phyloP scores from a whole-genome alignment of 2,113 vertebrate species.

The Donacobius atricapilla region DNA sequence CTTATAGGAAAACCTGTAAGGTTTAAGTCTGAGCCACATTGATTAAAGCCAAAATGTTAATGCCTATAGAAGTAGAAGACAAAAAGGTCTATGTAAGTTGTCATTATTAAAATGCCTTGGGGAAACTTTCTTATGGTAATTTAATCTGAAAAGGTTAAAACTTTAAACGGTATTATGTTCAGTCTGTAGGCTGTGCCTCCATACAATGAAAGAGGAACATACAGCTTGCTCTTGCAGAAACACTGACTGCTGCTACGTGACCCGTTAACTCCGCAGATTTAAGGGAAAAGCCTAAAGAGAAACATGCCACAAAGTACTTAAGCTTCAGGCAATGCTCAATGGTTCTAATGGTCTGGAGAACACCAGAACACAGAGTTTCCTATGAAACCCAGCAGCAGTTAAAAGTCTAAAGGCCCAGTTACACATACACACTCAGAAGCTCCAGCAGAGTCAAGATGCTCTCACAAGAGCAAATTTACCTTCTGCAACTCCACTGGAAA shows the following conservation, averaged over 20 bases:
- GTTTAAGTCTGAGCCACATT: conserved; percentile 36
- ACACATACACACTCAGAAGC: neutral
- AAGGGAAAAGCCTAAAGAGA: conserved; percentile 47
- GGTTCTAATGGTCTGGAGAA: neutral
- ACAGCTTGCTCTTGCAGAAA: conserved; percentile 28
- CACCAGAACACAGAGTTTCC: neutral
- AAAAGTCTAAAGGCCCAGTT: neutral
- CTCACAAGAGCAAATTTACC: neutral
- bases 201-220: conserved; percentile 9
- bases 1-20: conserved; percentile 54
- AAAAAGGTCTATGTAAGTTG: conserved; percentile 64
- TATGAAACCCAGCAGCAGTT: neutral
- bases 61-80: conserved; percentile 48
- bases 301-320: conserved; percentile 42
- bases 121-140: conserved; percentile 59
- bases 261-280: conserved; percentile 11
- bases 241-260: conserved; percentile 32
- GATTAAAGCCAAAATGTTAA: conserved; percentile 63
- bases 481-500: neutral
- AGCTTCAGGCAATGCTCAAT: neutral
- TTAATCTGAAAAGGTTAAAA: conserved; percentile 67
- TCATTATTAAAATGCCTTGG: conserved; percentile 59
- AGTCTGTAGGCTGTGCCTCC: neutral
- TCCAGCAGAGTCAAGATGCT: neutral
- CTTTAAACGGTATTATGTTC: conserved; percentile 44